Conservation (phyloP, 1,140 invertebrate genomes). For the Achatina immaculata region DNA sequence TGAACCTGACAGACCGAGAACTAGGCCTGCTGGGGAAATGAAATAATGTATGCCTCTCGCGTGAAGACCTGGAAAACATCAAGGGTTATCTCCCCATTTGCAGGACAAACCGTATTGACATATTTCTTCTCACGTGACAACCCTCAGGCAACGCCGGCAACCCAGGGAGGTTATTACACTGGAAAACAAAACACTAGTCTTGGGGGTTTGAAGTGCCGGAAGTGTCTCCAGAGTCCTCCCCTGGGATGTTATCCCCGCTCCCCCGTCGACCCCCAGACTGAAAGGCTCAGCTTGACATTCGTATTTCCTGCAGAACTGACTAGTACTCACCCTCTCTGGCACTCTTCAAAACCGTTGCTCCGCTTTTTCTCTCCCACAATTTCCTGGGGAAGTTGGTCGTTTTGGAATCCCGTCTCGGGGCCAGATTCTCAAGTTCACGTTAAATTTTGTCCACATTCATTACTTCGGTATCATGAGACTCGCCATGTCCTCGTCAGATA, state of each 20-base stretch:
- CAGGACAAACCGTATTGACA: conserved; percentile 19
- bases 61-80: neutral
- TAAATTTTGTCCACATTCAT: neutral
- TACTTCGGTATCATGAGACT: neutral
- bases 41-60: neutral
- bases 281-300: neutral
- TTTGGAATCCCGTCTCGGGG: neutral
- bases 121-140: neutral
- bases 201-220: neutral
- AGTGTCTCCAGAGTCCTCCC: neutral
- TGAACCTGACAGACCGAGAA: neutral
- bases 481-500: neutral
- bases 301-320: neutral
- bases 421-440: neutral
- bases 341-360: too few species aligned
- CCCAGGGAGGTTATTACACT: neutral
- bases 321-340: neutral
- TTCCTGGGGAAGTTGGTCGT: neutral
- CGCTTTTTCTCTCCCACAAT: neutral
- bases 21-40: neutral
- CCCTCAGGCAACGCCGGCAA: neutral
- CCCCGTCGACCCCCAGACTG: neutral
- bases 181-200: neutral
- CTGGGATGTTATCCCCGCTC: neutral
- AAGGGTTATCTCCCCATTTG: conserved; percentile 20